Base-by-base conservation (phyloP, 30 jellyfish, hydroid and myxozoan genomes). In the Chrysaora quinquecirrha region DNA sequence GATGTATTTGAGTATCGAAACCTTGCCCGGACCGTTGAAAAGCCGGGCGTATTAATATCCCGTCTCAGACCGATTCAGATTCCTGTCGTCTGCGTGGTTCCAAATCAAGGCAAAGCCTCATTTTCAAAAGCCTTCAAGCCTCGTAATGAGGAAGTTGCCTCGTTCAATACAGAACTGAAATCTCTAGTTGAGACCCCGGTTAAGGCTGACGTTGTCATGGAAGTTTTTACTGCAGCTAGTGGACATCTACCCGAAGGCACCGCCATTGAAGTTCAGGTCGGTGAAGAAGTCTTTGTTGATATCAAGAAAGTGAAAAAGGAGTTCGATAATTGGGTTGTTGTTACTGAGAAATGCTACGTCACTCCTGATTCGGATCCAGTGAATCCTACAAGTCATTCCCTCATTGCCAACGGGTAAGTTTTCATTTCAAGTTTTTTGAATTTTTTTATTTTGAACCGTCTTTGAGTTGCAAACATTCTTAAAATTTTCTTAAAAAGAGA, bases 331-430 rank as follows among this genome's bases (percentile, higher is more conserved):
- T 23, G 73, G 34, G 35, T 34, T 4, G 90, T 86, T 12, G 23
- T 32, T 34, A 87, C 78, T 2, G 85, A 75, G 29, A 20, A 67
- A 29, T 86, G 96, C 46, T 85, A 73, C 48, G 60, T 76, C 6
- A 85, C 95, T 11, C 95, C 95, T 1, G 34, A 89, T 19, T 52
- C 64, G 23, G 72, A 50, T 23, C 89, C 81, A 31, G 74, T 25
- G 4, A 62, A 34, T 35, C 74, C 83, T 16, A 22, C 18, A 7
- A 31, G 38, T 34, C 83, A 71, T 28, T 14, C 80, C 3, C 85
- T 73, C 3, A 73, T 73, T 32, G 85, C 21, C 3, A 65, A 73
- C 30, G 85, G 85, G 85, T 73, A 73, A 73, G 85, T 6, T n/a
- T n/a, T n/a, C n/a, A n/a, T n/a, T n/a, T n/a, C n/a, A n/a, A n/a